Evolutionary conservation across 2,888 invertebrate species (phyloP).

Genomic region (Scaeva pyrastri): DNA sequence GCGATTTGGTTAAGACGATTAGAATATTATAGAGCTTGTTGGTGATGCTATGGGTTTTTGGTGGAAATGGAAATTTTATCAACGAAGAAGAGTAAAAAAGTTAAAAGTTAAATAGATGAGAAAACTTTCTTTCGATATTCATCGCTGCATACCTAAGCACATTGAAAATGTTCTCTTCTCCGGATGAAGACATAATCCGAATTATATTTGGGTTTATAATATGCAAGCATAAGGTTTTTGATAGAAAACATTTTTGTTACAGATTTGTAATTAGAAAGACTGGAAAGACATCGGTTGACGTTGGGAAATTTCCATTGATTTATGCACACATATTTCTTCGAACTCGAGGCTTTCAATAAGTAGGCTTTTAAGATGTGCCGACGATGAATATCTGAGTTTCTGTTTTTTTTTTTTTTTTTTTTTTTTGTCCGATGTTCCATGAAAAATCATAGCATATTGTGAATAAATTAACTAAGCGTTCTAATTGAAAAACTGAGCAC

Average conservation of each 20-base stretch:
- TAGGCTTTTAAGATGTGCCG: background rate
- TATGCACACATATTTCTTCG: too few species aligned
- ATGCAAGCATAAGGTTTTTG: background rate
- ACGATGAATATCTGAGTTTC: background rate
- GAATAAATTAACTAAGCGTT: background rate
- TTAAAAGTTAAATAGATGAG: conserved; percentile 19
- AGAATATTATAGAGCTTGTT: conserved; percentile 26
- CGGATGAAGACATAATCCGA: background rate
- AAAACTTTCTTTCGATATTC: background rate
- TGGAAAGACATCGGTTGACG: too few species aligned
- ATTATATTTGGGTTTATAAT: background rate
- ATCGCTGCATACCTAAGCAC: background rate
- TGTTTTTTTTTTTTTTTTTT: background rate
- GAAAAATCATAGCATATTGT: background rate
- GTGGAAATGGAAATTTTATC: conserved; percentile 43
- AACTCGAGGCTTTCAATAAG: too few species aligned
- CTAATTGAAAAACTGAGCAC: background rate
- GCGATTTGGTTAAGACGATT: conserved; percentile 70
- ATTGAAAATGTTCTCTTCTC: conserved; percentile 1
- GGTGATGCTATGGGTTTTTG: background rate
- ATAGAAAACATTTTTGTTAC: background rate
- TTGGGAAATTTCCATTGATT: too few species aligned
- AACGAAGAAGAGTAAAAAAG: conserved; percentile 7
- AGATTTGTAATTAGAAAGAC: background rate
- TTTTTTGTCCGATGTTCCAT: background rate